phyloP scores from a whole-genome alignment of 2,113 vertebrate species.

The Gallinago undulata region DNA sequence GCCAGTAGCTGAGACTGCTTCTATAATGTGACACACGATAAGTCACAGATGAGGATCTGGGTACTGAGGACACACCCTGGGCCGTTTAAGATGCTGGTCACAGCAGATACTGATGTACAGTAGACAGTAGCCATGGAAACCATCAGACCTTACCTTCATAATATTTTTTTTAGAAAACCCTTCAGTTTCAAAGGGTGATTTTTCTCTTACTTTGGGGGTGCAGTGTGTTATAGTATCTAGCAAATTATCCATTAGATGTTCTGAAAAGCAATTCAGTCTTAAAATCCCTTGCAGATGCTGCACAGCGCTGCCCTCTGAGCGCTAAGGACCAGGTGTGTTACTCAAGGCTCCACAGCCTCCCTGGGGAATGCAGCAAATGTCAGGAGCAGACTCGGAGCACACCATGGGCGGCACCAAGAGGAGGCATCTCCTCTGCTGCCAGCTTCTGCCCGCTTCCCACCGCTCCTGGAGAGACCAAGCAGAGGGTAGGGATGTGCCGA shows the following conservation, averaged over 20 bases:
- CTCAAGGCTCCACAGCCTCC: neutral
- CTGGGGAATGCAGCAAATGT: neutral
- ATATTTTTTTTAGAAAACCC: neutral
- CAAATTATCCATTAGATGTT: neutral
- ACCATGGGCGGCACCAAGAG: neutral
- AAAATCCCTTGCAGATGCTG: neutral
- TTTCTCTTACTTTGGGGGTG: neutral
- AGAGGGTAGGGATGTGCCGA: neutral
- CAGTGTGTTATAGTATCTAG: neutral
- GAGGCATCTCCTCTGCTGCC: neutral
- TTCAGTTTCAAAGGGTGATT: neutral
- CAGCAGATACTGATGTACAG: neutral
- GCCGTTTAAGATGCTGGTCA: slow-evolving; percentile 54
- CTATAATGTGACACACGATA: neutral
- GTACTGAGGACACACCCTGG: neutral
- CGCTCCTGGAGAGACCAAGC: neutral
- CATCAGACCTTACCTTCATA: neutral
- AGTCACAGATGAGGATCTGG: neutral
- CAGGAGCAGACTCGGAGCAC: neutral
- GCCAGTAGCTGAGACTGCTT: neutral
- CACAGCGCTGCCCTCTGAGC: neutral
- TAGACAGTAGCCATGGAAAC: slow-evolving; percentile 60
- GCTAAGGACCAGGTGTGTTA: neutral
- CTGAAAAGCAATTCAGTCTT: neutral
- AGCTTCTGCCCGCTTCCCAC: neutral